Base-by-base conservation (phyloP, 2,797 vertebrate genomes). In the Nannoperca australis region DNA sequence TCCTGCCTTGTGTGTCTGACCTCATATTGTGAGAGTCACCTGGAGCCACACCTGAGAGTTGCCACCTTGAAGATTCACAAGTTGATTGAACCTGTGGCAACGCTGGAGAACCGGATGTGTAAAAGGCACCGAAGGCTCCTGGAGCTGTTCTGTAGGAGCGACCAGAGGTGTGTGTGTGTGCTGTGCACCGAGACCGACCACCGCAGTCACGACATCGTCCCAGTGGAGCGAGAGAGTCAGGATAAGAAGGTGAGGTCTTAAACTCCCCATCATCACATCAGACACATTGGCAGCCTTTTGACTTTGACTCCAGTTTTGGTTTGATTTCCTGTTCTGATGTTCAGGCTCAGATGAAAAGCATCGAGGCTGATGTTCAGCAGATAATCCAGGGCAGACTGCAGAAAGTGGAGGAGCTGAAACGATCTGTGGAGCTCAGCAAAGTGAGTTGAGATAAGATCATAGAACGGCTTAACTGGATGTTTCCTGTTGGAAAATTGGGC, bases 71-170 rank as follows among this genome's bases (percentile, higher is more conserved):
- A 77, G 72, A 85, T 54, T n/a, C 95, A 95, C 87, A 88, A 85
- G 60, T 88, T 95, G 65, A 86, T 90, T 2, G 82, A 89, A 24
- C 93, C 94, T 0, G 74, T 86, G 47, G 82, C 79, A 1, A 90
- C 80, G 76, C 89, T 95, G 56, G 90, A 94, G 79, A 93, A 81
- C 47, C 88, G 93, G 44, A 92, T 95, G 82, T 95, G 95, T 44
- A 89, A 83, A 47, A 91, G 72, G 59, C 95, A 96, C 42, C 89
- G 91, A 51, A 79, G 94, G 56, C 89, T 94, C 22, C 81, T 95
- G 84, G 95, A 96, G 87, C 79, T 96, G 56, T 95, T 94, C 87
- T 96, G 95, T 88, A 91, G 92, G 77, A 93, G 85, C 11, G 95
- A 95, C 82, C 93, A 92, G 75, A 88, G 54, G 54, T 94, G 93